Evolutionary conservation across 2,888 invertebrate species (phyloP).

Genomic region (Troides oblongomaculatus): DNA sequence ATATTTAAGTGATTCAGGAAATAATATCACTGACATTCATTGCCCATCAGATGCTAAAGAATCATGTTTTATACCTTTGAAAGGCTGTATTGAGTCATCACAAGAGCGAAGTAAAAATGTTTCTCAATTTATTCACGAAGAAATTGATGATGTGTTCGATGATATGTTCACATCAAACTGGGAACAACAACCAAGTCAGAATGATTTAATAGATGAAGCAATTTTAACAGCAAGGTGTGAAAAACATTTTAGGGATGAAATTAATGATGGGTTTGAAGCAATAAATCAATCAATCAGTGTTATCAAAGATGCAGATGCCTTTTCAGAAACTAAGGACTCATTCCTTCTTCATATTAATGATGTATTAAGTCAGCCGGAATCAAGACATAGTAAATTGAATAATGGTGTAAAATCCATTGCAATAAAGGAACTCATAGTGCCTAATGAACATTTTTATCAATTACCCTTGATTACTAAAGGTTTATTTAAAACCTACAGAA

Average conservation of each 20-base stretch:
- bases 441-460: constrained; percentile 84
- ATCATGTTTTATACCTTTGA: constrained; percentile 39
- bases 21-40: constrained; percentile 47
- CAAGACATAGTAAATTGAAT: constrained; percentile 5
- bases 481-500: constrained; percentile 86
- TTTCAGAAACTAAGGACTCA: constrained; percentile 68
- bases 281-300: constrained; percentile 77
- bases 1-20: constrained; percentile 58
- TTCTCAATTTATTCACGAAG: constrained; percentile 36
- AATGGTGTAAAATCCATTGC: background rate
- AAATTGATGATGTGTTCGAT: constrained; percentile 52
- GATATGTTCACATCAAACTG: constrained; percentile 62
- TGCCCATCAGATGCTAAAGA: constrained; percentile 53
- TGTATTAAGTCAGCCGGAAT: constrained; percentile 29
- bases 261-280: constrained; percentile 71
- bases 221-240: constrained; percentile 39
- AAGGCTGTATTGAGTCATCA: constrained; percentile 31
- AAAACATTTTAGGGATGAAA: constrained; percentile 46
- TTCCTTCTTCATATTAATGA: constrained; percentile 66
- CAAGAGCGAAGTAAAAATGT: constrained; percentile 18
- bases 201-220: constrained; percentile 38
- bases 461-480: constrained; percentile 85
- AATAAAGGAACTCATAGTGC: constrained; percentile 33
- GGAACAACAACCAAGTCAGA: constrained; percentile 33
- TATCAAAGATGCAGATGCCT: constrained; percentile 47